A percentile compares a stretch with the other conserved stretches of the same genome.
These are phyloP conservation scores for Hystrix cristata DNA, from an alignment of 2,113 vertebrate species.

Conservation along the genomic window DNA sequence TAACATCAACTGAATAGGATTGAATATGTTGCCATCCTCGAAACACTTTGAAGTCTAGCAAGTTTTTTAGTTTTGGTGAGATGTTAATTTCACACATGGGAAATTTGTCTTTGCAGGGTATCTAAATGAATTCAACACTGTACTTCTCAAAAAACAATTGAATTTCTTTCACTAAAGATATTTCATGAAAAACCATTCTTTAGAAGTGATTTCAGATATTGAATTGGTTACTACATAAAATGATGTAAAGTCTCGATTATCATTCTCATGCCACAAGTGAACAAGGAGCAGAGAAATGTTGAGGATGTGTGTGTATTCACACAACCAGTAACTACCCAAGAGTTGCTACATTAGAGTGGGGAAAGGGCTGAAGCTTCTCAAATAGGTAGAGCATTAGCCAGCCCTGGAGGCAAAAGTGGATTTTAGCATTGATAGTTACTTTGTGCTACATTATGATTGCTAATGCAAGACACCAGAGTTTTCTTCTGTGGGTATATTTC, in stretches of 20 bases:
- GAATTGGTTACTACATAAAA: not conserved
- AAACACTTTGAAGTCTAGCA: not conserved
- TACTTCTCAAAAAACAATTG: not conserved
- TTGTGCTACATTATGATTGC: not conserved
- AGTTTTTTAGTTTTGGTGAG: not conserved
- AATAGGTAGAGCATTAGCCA: not conserved
- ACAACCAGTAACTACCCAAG: not conserved
- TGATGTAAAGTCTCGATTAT: not conserved
- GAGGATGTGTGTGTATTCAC: not conserved
- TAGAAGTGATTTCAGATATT: conserved; percentile 9
- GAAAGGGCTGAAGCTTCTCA: not conserved
- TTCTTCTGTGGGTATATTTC: not conserved
- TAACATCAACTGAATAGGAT: not conserved
- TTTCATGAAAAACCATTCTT: not conserved
- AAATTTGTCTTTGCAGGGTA: not conserved
- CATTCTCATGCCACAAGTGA: not conserved
- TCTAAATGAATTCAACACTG: not conserved
- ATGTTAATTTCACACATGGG: not conserved
- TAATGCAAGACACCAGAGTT: not conserved
- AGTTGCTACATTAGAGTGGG: not conserved
- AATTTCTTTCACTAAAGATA: not conserved
- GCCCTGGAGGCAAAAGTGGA: not conserved
- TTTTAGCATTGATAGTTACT: not conserved
- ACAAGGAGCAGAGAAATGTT: not conserved
- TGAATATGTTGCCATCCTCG: not conserved